Evolutionary conservation across 2,888 invertebrate genomes (phyloP), one percentile per base, ranked within the genome.

Genomic region (Alsophila aescularia): DNA sequence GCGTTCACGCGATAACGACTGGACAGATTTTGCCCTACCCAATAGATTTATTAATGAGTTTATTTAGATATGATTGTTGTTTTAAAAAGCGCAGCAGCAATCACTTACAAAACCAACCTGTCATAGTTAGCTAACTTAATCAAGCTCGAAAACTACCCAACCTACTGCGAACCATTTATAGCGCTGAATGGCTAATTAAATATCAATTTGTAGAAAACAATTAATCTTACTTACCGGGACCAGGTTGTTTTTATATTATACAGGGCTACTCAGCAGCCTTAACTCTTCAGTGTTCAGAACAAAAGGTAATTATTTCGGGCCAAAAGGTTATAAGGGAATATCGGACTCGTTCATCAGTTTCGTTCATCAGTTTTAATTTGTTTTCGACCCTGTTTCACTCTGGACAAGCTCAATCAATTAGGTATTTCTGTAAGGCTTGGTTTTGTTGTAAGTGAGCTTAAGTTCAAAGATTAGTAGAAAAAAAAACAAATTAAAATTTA

Each of bases 211-310:
- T 55, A 66, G 57, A 67, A 70, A 62, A 66, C 61, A 66, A 66
- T 77, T 77, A 77, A 81, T 80, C 79, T 79, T 75, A 77, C 69
- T 77, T 74, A 77, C 37, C 42, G 41, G 51, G 57, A 52, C 51
- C 36, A 45, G 52, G 12, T 34, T 50, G 60, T 63, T 66, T 63
- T 66, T 61, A 61, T 58, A n/a, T n/a, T n/a, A 56, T 60, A 51
- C 12, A 45, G 18, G 15, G 2, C 43, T 62, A 60, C 58, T 60
- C 51, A 59, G 57, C 51, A 49, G 53, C 62, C 56, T 56, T 47
- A 40, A 51, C 53, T 44, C 47, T 55, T 58, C 35, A 18, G 39
- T 52, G 57, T 54, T 59, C 43, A 48, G 42, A 56, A 61, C 55
- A 61, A 56, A 60, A 65, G 60, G 53, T 62, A 55, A 65, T 62